These are phyloP conservation scores for Electrophaes corylata DNA, from an alignment of 2,888 invertebrate species.

Conservation along the genomic window DNA sequence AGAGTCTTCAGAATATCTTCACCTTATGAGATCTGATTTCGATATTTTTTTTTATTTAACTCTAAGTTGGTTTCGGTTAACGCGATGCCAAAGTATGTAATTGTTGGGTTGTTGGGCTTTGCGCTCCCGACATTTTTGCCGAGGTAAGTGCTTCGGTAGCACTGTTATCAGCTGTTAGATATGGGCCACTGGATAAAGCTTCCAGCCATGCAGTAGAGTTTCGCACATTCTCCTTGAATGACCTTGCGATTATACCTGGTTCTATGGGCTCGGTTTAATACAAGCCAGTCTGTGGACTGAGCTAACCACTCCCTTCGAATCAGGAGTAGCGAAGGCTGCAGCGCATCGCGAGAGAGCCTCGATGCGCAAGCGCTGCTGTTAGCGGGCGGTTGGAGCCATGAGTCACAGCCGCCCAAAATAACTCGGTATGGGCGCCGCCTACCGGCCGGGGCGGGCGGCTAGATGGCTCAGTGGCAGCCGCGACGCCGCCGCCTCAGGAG, in stretches of 20 bases:
- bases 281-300: background rate
- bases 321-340: slow-evolving; percentile 49
- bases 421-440: slow-evolving; percentile 80
- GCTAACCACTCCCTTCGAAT: slow-evolving; percentile 7
- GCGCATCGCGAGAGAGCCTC: slow-evolving; percentile 62
- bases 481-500: slow-evolving; percentile 79
- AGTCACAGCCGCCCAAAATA: slow-evolving; percentile 81
- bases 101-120: too few relatives aligned
- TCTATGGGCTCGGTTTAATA: background rate
- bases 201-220: background rate
- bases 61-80: too few relatives aligned
- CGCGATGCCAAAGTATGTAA: too few relatives aligned
- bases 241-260: background rate
- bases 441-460: slow-evolving; percentile 82
- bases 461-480: slow-evolving; percentile 78
- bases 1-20: too few relatives aligned
- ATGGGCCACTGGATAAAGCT: background rate
- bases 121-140: too few relatives aligned
- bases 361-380: slow-evolving; percentile 74
- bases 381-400: slow-evolving; percentile 72
- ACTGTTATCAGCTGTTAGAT: too few relatives aligned
- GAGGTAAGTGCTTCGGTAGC: too few relatives aligned
- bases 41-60: too few relatives aligned
- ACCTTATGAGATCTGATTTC: too few relatives aligned
- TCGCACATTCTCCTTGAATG: background rate